phyloP scores from a whole-genome alignment of 2,888 invertebrate genomes.

The Pristionchus mayeri region DNA sequence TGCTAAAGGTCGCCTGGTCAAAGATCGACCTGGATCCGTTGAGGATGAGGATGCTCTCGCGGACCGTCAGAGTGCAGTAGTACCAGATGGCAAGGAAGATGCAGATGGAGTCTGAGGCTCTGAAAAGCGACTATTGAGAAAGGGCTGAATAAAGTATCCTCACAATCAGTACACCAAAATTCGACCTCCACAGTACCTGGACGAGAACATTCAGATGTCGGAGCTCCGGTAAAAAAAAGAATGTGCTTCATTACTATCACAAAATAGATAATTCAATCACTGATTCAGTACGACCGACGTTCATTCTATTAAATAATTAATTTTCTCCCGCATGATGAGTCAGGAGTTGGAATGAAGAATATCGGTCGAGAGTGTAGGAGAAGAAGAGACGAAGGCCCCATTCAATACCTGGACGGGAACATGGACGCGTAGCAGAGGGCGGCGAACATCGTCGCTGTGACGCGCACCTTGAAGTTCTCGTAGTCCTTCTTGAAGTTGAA shows the following conservation, averaged over 20 bases:
- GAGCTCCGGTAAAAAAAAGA: too few relatives aligned
- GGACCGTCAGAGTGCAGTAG: slow-evolving; percentile 97
- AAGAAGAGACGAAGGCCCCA: too few relatives aligned
- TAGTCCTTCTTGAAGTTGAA: slow-evolving; percentile 90
- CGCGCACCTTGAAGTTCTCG: slow-evolving; percentile 95
- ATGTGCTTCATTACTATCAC: too few relatives aligned
- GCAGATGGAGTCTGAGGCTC: slow-evolving; percentile 79
- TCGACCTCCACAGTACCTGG: too few relatives aligned
- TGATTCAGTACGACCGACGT: too few relatives aligned
- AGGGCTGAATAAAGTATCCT: slow-evolving; percentile 1
- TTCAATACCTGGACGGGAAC: slow-evolving; percentile 58
- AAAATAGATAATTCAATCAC: too few relatives aligned
- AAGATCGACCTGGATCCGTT: slow-evolving; percentile 87
- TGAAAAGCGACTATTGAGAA: slow-evolving; percentile 62
- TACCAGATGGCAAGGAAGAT: slow-evolving; percentile 97
- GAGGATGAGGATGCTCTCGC: slow-evolving; percentile 96
- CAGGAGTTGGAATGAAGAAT: background rate
- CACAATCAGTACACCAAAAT: too few relatives aligned
- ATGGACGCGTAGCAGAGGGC: slow-evolving; percentile 48
- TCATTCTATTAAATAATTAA: too few relatives aligned
- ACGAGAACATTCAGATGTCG: too few relatives aligned
- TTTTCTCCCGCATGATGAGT: too few relatives aligned
- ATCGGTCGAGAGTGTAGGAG: background rate
- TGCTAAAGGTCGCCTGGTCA: slow-evolving; percentile 9
- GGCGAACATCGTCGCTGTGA: slow-evolving; percentile 81